Evolutionary conservation across 2,113 vertebrate species (phyloP).

Genomic region (Peromyscus polionotus): DNA sequence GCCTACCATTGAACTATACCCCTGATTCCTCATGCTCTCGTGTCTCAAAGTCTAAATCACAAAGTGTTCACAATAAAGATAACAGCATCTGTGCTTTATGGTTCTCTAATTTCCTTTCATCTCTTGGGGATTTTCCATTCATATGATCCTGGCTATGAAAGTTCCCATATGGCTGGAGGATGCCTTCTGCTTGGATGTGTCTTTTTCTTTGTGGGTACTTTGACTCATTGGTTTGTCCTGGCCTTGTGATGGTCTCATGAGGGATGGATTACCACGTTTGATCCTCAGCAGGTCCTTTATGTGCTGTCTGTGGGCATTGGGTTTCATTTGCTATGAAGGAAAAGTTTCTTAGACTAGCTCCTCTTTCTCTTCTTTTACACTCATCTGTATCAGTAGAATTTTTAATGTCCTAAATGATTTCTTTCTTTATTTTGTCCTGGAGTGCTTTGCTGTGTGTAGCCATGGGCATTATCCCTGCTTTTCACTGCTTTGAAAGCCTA

Average conservation of each 20-base stretch:
- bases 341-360: not conserved
- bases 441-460: not conserved
- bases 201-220: not conserved
- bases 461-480: not conserved
- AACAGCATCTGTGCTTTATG: not conserved
- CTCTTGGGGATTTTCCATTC: constrained; percentile 46
- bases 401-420: not conserved
- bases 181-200: no score
- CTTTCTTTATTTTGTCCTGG: not conserved
- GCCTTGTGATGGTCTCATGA: not conserved
- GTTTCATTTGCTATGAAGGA: not conserved
- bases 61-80: constrained; percentile 35
- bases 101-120: constrained; percentile 49
- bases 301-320: not conserved
- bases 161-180: not conserved
- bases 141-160: not conserved
- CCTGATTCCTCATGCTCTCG: not conserved
- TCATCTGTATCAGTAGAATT: not conserved
- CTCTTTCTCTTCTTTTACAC: not conserved
- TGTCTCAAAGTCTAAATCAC: constrained; percentile 21
- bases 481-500: not conserved
- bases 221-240: not conserved
- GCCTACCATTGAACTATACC: not conserved
- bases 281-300: not conserved
- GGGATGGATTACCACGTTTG: not conserved